Evolutionary conservation across 2,888 invertebrate genomes (phyloP), one percentile per base, ranked within the genome.

Genomic region (Drosophila prolongata): DNA sequence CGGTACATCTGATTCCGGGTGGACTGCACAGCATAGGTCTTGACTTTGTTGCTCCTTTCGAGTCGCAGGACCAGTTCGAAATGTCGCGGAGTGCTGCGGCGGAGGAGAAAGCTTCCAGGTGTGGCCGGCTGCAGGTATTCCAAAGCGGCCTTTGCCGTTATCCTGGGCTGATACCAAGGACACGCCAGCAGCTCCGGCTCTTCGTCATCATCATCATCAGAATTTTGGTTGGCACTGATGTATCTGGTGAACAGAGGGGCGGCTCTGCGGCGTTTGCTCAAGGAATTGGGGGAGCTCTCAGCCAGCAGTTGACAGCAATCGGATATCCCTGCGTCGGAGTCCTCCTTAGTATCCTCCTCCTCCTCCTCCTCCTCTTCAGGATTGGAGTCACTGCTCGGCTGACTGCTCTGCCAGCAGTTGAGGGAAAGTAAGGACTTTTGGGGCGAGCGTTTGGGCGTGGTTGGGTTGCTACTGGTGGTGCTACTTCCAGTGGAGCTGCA

Each of bases 291-390:
- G 58, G 57, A 40, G 11, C 59, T 74, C 37, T 87, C 82, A 19
- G 73, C 82, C 3, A 90, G 46, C 40, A 91, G 77, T 49, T 90
- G 91, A 61, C 91, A 89, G 67, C 90, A 91, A 57, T 90, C 91
- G 30, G 90, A 89, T 53, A 91, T 90, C 19, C 91, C 91, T 0
- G 87, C 91, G 75, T 89, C 87, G 3, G 84, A 76, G 6, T 85
- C 82, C 4, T 74, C 66, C 5, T 70, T 61, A 1, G 34, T 34
- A 2, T 44, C 49, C 10, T 67, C 64, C 19, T 75, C 79, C 16
- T 16, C 79, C 16, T 16, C 16, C 35, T 80, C 79, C 50, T 85
- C 57, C 14, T 86, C 81, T 38, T 78, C 67, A 27, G 87, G 86
- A 16, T 87, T 90, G 38, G 83, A 73, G 52, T 90, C 90, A 10